A percentile compares a stretch with the other conserved stretches of the same genome.
Conservation (phyloP, 2,888 invertebrate species). For the Mythimna ferrago region DNA sequence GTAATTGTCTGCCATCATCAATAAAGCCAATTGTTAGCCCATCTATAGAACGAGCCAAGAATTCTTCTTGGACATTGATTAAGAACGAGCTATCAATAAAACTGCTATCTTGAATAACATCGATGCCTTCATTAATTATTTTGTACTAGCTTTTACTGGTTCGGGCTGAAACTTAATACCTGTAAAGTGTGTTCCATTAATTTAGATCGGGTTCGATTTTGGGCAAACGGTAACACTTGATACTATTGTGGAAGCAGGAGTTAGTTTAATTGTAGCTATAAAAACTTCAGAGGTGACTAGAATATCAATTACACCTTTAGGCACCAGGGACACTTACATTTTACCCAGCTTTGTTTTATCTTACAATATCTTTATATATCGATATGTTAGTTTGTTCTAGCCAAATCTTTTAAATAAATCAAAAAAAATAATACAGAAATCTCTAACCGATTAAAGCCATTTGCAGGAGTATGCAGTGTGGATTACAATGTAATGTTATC, state of each 20-base stretch:
- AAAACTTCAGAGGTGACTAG: slow-evolving; percentile 12
- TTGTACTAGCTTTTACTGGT: slow-evolving; percentile 54
- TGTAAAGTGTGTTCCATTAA: slow-evolving; percentile 52
- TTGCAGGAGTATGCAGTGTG: too few species aligned
- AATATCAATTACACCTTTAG: slow-evolving; percentile 19
- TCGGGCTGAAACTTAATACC: slow-evolving; percentile 46
- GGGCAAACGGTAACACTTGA: slow-evolving; percentile 39
- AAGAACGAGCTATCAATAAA: slow-evolving; percentile 84
- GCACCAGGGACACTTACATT: neutral
- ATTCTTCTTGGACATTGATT: slow-evolving; percentile 82
- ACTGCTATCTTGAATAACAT: slow-evolving; percentile 79
- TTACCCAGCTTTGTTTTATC: neutral
- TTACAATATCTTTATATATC: too few species aligned
- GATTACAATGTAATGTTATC: too few species aligned
- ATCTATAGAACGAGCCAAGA: slow-evolving; percentile 65
- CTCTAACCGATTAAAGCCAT: too few species aligned
- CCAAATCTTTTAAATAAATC: too few species aligned
- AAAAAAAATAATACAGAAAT: too few species aligned
- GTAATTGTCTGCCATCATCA: slow-evolving; percentile 61
- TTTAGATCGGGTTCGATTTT: slow-evolving; percentile 50
- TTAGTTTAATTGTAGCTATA: slow-evolving; percentile 32
- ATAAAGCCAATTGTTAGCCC: slow-evolving; percentile 64
- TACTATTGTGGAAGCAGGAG: slow-evolving; percentile 29
- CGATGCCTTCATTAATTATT: slow-evolving; percentile 83
- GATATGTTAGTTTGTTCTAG: too few species aligned